These are phyloP conservation scores for Eremophila alpestris DNA, from an alignment of 2,797 vertebrate species.

Conservation along the genomic window DNA sequence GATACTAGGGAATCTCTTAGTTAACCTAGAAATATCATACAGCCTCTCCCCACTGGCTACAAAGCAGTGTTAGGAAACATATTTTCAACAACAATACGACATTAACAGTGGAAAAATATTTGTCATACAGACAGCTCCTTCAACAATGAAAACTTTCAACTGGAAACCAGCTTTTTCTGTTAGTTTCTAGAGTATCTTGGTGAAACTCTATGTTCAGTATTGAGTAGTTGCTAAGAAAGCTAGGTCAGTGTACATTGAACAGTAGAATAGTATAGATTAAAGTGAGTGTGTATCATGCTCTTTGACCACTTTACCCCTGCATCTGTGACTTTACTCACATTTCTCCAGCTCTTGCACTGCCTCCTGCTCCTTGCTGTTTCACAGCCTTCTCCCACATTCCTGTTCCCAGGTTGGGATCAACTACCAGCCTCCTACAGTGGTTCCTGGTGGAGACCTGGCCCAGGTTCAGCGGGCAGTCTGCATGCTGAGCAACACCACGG, in stretches of 20 bases:
- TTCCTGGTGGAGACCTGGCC: constrained; percentile 91
- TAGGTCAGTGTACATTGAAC: not conserved
- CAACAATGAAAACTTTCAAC: not conserved
- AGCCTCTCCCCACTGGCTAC: not conserved
- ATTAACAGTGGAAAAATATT: not conserved
- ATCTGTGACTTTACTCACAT: not conserved
- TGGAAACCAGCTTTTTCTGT: not conserved
- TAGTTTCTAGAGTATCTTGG: not conserved
- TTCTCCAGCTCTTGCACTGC: not conserved
- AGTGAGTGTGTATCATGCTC: not conserved
- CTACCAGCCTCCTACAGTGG: constrained; percentile 91
- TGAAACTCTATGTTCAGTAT: not conserved
- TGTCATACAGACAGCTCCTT: not conserved
- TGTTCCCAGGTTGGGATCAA: constrained; percentile 90
- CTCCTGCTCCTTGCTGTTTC: not conserved
- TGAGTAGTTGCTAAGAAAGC: not conserved
- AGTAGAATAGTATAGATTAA: not conserved
- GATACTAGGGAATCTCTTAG: not conserved
- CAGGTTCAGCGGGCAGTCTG: constrained; percentile 91
- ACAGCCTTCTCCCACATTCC: not conserved
- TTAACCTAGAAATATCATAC: not conserved
- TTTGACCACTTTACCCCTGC: not conserved
- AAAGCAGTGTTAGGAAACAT: not conserved
- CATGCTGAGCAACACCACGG: constrained; percentile 95
- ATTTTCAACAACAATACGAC: not conserved